phyloP scores from a whole-genome alignment of 1,140 invertebrate species.

The Brachionus rubens region DNA sequence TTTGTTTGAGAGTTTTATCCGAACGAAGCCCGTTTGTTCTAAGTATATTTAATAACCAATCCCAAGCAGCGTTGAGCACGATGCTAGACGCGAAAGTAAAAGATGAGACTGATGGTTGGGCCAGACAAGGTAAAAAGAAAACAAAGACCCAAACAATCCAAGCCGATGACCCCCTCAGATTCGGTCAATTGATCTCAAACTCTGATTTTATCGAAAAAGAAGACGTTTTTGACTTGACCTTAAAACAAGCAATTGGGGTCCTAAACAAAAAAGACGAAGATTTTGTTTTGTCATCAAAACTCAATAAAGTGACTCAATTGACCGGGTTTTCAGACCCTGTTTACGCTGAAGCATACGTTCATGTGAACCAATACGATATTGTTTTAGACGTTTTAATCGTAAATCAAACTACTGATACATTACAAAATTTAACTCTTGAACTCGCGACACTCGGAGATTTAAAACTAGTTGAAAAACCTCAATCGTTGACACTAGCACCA shows the following conservation, averaged over 20 bases:
- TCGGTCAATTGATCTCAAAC: conserved; percentile 75
- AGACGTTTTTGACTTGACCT: conserved; percentile 89
- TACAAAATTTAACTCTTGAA: conserved; percentile 96
- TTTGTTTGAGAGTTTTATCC: conserved; percentile 71
- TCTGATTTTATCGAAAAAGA: conserved; percentile 66
- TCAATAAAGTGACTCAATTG: conserved; percentile 79
- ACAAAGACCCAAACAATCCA: conserved; percentile 56
- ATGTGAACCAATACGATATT: conserved; percentile 89
- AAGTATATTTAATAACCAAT: conserved; percentile 74
- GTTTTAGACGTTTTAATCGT: conserved; percentile 67
- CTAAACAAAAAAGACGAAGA: conserved; percentile 64
- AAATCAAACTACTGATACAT: conserved; percentile 91
- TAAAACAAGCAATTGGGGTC: conserved; percentile 82
- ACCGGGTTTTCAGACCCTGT: conserved; percentile 99
- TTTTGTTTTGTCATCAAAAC: conserved; percentile 63
- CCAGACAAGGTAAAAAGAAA: conserved; percentile 66
- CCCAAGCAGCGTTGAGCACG: conserved; percentile 74
- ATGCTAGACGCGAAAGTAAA: conserved; percentile 81
- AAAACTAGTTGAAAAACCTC: conserved; percentile 93
- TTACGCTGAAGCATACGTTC: conserved; percentile 96
- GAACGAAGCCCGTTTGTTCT: conserved; percentile 70
- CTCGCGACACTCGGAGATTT: conserved; percentile 92
- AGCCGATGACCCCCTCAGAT: conserved; percentile 80
- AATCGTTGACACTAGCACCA: conserved; percentile 87
- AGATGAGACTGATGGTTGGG: conserved; percentile 29